Evolutionary conservation across 2,888 invertebrate species (phyloP), one percentile per base, ranked within the genome.

Genomic region (Choristoneura rosaceana): DNA sequence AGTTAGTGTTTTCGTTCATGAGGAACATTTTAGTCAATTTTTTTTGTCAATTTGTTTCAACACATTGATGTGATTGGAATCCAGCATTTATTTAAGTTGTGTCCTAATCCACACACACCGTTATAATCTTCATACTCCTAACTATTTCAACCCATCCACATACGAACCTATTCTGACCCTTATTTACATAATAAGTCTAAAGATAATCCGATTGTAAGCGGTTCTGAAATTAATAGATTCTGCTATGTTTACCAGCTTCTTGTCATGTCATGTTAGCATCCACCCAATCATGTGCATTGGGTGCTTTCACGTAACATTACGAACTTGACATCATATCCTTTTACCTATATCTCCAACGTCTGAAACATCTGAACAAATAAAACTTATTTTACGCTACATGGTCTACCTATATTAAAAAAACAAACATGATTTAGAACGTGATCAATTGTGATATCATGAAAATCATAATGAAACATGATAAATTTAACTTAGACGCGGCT

Each of bases 241-340:
- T 33, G 52, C 7, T 33, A 50, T 9, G 9, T 50, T 25, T 45
- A 45, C 59, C 38, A 3, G 47, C 25, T 58, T 63, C 45, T 55
- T 10, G 55, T 63, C 55, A 69, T 55, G 14, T 17, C 43, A 63
- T 34, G 9, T 58, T 62, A 38, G 55, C 10, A 38, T 33, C n/a
- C 12, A 15, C 43, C 25, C 12, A 55, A n/a, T n/a, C n/a, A n/a
- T n/a, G n/a, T n/a, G n/a, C n/a, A n/a, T n/a, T n/a, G n/a, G n/a
- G 17, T 52, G 17, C 52, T 17, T 52, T 52, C 17, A 9, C 52
- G 15, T 52, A 38, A 7, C 38, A 17, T 17, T 10, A 10, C 52
- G 17, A 9, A 9, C 5, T 17, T 17, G 3, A 9, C 17, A 9
- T 55, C 55, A 25, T 12, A 25, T 7, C 52, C 52, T 52, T 25